These are phyloP conservation scores for Altica lythri DNA, from an alignment of 2,888 invertebrate genomes.

Conservation along the genomic window DNA sequence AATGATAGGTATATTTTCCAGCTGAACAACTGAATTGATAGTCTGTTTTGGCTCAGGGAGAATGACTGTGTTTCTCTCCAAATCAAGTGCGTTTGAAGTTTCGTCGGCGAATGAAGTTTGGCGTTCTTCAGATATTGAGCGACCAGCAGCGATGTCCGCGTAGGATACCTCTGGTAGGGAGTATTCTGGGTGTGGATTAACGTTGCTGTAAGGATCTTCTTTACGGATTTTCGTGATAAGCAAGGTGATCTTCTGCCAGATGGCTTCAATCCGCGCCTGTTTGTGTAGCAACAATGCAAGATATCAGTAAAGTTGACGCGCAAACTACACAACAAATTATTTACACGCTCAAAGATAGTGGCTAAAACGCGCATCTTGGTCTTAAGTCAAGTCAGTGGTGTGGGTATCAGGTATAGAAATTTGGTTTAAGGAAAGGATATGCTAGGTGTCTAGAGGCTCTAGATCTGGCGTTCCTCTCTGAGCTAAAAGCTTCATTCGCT, in stretches of 20 bases:
- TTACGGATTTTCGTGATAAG: conserved; percentile 73
- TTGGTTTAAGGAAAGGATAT: conserved; percentile 21
- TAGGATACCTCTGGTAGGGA: conserved; percentile 62
- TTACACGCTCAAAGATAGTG: conserved; percentile 48
- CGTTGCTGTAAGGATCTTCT: conserved; percentile 77
- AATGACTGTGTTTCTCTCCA: conserved; percentile 33
- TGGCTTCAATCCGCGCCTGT: conserved; percentile 63
- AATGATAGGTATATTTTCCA: conserved; percentile 31
- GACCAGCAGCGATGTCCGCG: conserved; percentile 74
- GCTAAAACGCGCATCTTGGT: conserved; percentile 50
- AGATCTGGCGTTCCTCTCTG: conserved; percentile 86
- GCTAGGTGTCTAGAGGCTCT: conserved; percentile 72
- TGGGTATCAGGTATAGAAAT: conserved; percentile 30
- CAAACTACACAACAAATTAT: conserved; percentile 33
- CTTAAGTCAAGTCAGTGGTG: conserved; percentile 26
- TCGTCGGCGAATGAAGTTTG: conserved; percentile 36
- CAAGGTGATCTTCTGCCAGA: conserved; percentile 72
- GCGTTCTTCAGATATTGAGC: conserved; percentile 51
- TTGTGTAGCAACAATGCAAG: conserved; percentile 48
- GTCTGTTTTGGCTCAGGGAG: conserved; percentile 41
- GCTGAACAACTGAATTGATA: conserved; percentile 14
- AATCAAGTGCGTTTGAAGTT: too few species aligned
- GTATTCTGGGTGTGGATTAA: conserved; percentile 61
- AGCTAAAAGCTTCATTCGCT: conserved; percentile 84
- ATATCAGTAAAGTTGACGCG: conserved; percentile 51